phyloP scores from a whole-genome alignment of 1,140 invertebrate species.

The Triops longicaudatus region DNA sequence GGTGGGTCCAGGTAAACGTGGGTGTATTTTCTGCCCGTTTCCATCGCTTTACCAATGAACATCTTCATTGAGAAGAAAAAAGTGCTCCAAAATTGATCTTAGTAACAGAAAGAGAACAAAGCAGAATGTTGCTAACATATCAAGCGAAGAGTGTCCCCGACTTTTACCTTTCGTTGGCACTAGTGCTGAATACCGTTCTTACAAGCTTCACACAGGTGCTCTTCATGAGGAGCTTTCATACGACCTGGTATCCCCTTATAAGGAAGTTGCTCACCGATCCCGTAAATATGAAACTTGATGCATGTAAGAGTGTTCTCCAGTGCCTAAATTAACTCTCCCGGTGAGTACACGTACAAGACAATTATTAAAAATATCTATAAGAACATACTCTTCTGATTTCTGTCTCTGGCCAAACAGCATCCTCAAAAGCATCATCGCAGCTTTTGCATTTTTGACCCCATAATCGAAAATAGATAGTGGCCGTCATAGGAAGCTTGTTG shows the following conservation, averaged over 20 bases:
- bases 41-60: too few species aligned
- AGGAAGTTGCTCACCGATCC: not conserved
- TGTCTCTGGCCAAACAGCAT: not conserved
- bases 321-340: not conserved
- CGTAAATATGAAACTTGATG: not conserved
- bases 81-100: too few species aligned
- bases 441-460: not conserved
- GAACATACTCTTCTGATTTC: not conserved
- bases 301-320: not conserved
- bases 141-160: not conserved
- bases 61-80: too few species aligned
- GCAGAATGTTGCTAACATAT: too few species aligned
- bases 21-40: too few species aligned
- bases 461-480: not conserved
- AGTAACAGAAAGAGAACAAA: too few species aligned
- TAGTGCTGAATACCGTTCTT: not conserved
- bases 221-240: not conserved
- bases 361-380: not conserved
- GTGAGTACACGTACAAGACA: too few species aligned
- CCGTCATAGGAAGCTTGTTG: not conserved
- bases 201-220: not conserved
- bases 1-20: too few species aligned
- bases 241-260: not conserved
- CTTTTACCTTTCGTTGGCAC: not conserved
- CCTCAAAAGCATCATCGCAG: not conserved